Evolutionary conservation across 2,113 vertebrate genomes (phyloP), one percentile per base, ranked within the genome.

Genomic region (Dasyornis broadbenti): DNA sequence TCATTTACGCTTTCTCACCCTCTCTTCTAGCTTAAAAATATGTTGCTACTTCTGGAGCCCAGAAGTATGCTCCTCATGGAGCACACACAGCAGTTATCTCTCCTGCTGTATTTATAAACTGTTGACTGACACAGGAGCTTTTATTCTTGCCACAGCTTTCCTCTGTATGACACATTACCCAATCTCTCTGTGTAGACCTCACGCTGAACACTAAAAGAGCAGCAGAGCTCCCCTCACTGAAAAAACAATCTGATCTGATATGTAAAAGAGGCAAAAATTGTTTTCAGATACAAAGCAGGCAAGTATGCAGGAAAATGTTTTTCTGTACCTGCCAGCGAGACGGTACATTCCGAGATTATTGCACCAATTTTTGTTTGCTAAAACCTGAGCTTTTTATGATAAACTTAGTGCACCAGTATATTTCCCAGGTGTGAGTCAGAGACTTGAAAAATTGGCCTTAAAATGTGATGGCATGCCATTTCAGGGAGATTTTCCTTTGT

Each of bases 401-500:
- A 84, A 95, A 92, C 57, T 87, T 26, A 42, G 63, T 80, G 33
- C 24, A 95, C 78, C 35, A 59, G 44, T 72, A 44, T 91, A 92
- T 95, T 97, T 95, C 91, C 79, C 87, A 90, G 52, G 71, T 96
- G 79, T 90, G 76, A 93, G 71, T 61, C 71, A 90, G 23, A 86
- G 66, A 59, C 86, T 86, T 95, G 93, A 95, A 95, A 87, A 86
- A 93, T 79, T 79, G 40, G 28, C 39, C 91, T 86, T 91, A 88
- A 93, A 91, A 82, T 90, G 75, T 85, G 93, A 91, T 93, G 78
- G 78, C 42, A 35, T 83, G 82, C 39, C 57, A 91, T 96, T 95
- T 93, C 54, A 73, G 84, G 54, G 33, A 95, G 59, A 83, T 94
- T 95, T 89, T 76, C 94, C 70, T 95, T 95, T 95, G 93, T 96